A percentile compares a stretch with the other conserved stretches of the same genome.
phyloP scores from a whole-genome alignment of 2,113 vertebrate species.

The Brachionichthys hirsutus region DNA sequence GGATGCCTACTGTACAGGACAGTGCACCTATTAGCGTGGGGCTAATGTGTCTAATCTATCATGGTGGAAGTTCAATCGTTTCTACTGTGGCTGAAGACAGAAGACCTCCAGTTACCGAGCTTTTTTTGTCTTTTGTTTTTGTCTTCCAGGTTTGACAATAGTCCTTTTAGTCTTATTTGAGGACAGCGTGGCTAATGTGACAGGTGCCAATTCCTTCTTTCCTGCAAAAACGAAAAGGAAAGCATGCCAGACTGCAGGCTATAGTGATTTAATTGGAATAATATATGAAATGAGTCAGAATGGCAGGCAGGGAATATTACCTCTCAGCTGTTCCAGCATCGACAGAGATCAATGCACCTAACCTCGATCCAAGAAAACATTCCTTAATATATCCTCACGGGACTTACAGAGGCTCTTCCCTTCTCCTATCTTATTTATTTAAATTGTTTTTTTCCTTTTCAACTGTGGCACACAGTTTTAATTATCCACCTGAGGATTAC shows the following conservation, averaged over 20 bases:
- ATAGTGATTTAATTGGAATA: slow-evolving; percentile 80
- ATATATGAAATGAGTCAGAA: slow-evolving; percentile 80
- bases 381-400: slow-evolving; percentile 81
- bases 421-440: slow-evolving; percentile 75
- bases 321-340: slow-evolving; percentile 74
- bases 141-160: slow-evolving; percentile 10
- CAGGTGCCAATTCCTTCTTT: slow-evolving; percentile 58
- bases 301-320: slow-evolving; percentile 73
- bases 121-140: neutral
- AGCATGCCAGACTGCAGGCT: slow-evolving; percentile 52
- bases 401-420: slow-evolving; percentile 67
- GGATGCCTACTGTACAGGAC: slow-evolving; percentile 47
- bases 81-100: slow-evolving; percentile 27
- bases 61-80: slow-evolving; percentile 34
- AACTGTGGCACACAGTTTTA: slow-evolving; percentile 78
- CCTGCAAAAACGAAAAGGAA: slow-evolving; percentile 46
- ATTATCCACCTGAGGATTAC: slow-evolving; percentile 80
- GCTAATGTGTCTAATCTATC: slow-evolving; percentile 60
- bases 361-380: slow-evolving; percentile 83
- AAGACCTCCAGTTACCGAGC: slow-evolving; percentile 36
- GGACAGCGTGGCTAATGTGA: slow-evolving; percentile 50
- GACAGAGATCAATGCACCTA: slow-evolving; percentile 84
- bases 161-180: slow-evolving; percentile 45
- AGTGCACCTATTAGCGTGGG: slow-evolving; percentile 48
- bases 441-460: slow-evolving; percentile 60